phyloP scores from a whole-genome alignment of 2,797 vertebrate species.

The Pseudochirops cupreus region DNA sequence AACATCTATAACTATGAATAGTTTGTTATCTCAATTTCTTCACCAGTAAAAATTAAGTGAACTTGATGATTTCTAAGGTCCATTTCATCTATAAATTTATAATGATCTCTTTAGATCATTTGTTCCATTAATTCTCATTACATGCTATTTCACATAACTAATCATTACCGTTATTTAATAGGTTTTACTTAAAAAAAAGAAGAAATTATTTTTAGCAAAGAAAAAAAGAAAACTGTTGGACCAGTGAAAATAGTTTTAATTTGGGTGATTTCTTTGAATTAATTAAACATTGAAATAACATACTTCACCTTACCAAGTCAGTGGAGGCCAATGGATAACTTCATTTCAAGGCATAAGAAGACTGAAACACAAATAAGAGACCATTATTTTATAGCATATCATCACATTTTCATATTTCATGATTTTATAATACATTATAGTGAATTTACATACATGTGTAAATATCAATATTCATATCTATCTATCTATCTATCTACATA shows the following conservation, averaged over 20 bases:
- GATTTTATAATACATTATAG: neutral
- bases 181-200: neutral
- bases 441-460: neutral
- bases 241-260: neutral
- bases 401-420: conserved; percentile 4
- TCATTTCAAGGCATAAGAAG: conserved; percentile 10
- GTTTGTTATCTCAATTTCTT: neutral
- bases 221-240: neutral
- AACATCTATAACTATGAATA: neutral
- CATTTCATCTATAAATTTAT: neutral
- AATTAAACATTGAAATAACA: neutral
- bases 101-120: neutral
- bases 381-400: neutral
- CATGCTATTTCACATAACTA: neutral
- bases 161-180: neutral
- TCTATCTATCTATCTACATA: neutral
- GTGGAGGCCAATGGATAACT: neutral
- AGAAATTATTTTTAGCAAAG: conserved; percentile 18
- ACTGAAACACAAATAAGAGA: neutral
- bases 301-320: neutral
- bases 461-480: neutral
- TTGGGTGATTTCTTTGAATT: neutral
- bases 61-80: neutral
- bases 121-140: neutral
- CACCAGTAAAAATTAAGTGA: neutral